Evolutionary conservation across 2,797 vertebrate genomes (phyloP).

Genomic region (Spheniscus humboldti): DNA sequence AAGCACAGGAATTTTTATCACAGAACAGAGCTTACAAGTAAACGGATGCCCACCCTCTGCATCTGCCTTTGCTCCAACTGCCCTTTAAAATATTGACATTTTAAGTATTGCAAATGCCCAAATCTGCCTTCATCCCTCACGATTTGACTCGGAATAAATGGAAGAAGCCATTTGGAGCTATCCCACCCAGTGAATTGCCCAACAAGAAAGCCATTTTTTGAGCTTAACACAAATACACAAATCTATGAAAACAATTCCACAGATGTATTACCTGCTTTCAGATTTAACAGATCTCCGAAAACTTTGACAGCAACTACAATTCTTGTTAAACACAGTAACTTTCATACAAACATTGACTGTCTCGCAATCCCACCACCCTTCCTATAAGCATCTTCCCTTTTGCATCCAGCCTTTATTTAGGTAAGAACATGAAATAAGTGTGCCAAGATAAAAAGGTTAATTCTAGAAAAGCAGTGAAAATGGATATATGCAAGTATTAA

Average conservation of each 20-base stretch:
- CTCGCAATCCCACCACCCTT: background rate
- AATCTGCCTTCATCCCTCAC: background rate
- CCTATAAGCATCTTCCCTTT: background rate
- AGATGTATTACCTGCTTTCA: background rate
- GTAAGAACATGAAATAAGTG: background rate
- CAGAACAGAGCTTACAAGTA: background rate
- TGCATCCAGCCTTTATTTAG: background rate
- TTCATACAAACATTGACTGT: background rate
- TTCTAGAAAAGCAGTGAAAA: background rate
- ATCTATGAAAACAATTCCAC: background rate
- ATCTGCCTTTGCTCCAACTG: background rate
- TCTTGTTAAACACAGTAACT: background rate
- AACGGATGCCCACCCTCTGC: background rate
- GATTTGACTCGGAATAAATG: accelerated
- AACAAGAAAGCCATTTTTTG: background rate
- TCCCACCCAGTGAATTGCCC: background rate
- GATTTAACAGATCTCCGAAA: background rate
- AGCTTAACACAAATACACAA: background rate
- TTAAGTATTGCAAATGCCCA: background rate
- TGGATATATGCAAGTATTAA: accelerated
- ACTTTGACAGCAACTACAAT: background rate
- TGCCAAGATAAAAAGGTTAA: background rate
- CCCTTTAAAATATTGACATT: background rate
- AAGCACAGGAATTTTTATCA: background rate
- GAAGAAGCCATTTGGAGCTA: background rate